Base-by-base conservation (phyloP, 2,113 vertebrate species). In the Rafetus swinhoei region DNA sequence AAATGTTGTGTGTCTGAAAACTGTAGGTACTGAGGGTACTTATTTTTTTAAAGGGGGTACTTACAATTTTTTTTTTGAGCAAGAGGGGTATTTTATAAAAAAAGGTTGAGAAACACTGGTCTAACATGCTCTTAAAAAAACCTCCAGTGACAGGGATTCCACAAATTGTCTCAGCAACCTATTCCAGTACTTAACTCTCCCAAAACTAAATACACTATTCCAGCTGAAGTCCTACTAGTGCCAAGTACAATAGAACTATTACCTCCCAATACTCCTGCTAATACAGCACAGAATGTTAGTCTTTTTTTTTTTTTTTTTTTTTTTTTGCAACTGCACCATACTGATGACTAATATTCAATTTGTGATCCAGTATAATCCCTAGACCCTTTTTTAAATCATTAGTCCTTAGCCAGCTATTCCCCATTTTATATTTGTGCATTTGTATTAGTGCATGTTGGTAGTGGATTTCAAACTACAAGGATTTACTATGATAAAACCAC, bases 391-490 rank as follows among this genome's bases (percentile, higher is more conserved):
- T 24, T 25, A 24, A 22, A 59, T 22, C 4, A 5, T 24, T 59
- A 59, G 22, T 59, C 9, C 24, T 10, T 59, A 59, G 57, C 10
- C 57, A 59, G 24, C 57, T 59, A 59, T 59, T 59, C 57, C 24
- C 9, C 57, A 59, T 59, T 59, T 59, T 59, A 24, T 59, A 25
- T 59, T 59, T 59, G 21, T 25, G 24, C 57, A 59, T 59, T 59
- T 59, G 74, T 0, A 45, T 80, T 19, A 89, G 59, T 56, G 84
- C 45, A 79, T 0, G 87, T 0, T 0, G 5, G 21, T 3, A 86
- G 56, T 7, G 7, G 60, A 8, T 59, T n/a, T n/a, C 32, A 95
- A 94, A 88, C 79, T 59, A 57, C 29, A 54, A 88, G 55, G 79
- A 4, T 87, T 10, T 29, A 56, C 7, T 82, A 35, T 14, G 24